phyloP scores from a whole-genome alignment of 1,140 invertebrate species.

The Thaumetopoea pityocampa region DNA sequence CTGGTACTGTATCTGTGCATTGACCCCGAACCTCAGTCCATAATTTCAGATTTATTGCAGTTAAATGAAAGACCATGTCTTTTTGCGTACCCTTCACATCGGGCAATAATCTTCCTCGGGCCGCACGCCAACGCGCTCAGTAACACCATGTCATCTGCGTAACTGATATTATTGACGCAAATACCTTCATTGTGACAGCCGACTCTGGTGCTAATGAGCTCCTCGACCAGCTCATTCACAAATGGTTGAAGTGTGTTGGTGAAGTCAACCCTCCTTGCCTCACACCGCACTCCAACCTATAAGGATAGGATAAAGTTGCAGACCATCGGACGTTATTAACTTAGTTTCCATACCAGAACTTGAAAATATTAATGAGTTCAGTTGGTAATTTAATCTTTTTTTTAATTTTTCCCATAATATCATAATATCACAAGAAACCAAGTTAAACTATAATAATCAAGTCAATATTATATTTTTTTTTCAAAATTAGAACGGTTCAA shows the following conservation, averaged over 20 bases:
- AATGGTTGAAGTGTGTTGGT: background rate
- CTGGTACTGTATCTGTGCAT: background rate
- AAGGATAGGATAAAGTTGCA: slow-evolving; percentile 6
- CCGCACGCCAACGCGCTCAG: too few species aligned
- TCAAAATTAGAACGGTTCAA: too few species aligned
- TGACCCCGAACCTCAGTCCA: slow-evolving; percentile 2
- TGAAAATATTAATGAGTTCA: slow-evolving; percentile 19
- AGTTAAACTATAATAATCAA: too few species aligned
- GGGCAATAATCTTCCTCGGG: too few species aligned
- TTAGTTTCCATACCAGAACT: slow-evolving; percentile 22
- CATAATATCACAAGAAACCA: too few species aligned
- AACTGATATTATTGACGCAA: slow-evolving; percentile 5
- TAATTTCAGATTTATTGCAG: slow-evolving; percentile 1
- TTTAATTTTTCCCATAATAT: too few species aligned
- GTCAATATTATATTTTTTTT: too few species aligned
- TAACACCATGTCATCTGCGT: slow-evolving; percentile 2
- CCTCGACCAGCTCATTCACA: background rate
- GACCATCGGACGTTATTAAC: slow-evolving; percentile 17
- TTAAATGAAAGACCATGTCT: slow-evolving; percentile 13
- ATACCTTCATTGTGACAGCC: slow-evolving; percentile 1
- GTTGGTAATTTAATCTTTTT: too few species aligned
- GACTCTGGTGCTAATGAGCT: background rate
- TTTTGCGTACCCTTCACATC: too few species aligned
- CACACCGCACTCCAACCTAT: slow-evolving; percentile 4
- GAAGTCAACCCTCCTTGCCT: slow-evolving; percentile 1